Conservation (phyloP, 1,140 invertebrate genomes). For the Caenorhabditis brenneri region DNA sequence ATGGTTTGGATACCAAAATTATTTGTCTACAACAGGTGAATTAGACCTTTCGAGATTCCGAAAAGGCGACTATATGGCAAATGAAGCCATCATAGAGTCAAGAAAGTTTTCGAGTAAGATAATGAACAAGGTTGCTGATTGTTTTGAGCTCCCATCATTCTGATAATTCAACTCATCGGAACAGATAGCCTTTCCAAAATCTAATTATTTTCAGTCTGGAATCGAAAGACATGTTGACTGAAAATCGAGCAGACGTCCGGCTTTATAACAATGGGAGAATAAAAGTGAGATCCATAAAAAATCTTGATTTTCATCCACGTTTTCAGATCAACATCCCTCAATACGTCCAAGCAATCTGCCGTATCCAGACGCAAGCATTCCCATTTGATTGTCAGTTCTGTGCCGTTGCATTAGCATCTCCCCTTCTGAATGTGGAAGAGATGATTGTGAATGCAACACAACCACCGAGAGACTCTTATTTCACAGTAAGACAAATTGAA, state of each 20-base stretch:
- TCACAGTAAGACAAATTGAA: constrained; percentile 48
- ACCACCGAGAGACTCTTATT: constrained; percentile 55
- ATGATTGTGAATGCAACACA: constrained; percentile 63
- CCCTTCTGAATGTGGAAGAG: constrained; percentile 62
- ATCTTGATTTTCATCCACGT: too few species aligned
- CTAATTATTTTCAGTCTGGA: constrained; percentile 59
- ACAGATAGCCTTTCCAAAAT: too few species aligned
- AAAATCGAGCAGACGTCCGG: constrained; percentile 63
- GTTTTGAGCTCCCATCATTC: too few species aligned
- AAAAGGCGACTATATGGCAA: too few species aligned
- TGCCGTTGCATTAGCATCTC: constrained; percentile 67
- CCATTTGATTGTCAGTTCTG: constrained; percentile 63
- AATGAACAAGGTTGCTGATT: too few species aligned
- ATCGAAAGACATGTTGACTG: constrained; percentile 67
- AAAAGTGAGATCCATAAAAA: too few species aligned
- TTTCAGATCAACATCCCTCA: constrained; percentile 68
- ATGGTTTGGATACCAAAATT: constrained; percentile 63
- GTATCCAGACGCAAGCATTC: constrained; percentile 52
- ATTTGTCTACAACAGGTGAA: constrained; percentile 63
- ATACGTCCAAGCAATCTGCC: constrained; percentile 61
- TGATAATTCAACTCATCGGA: too few species aligned
- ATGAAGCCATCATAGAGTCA: too few species aligned
- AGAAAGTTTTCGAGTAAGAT: too few species aligned
- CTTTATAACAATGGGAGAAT: constrained; percentile 57
- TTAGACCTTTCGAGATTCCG: too few species aligned